Base-by-base conservation (phyloP, 2,113 vertebrate genomes). In the Chunga burmeisteri region DNA sequence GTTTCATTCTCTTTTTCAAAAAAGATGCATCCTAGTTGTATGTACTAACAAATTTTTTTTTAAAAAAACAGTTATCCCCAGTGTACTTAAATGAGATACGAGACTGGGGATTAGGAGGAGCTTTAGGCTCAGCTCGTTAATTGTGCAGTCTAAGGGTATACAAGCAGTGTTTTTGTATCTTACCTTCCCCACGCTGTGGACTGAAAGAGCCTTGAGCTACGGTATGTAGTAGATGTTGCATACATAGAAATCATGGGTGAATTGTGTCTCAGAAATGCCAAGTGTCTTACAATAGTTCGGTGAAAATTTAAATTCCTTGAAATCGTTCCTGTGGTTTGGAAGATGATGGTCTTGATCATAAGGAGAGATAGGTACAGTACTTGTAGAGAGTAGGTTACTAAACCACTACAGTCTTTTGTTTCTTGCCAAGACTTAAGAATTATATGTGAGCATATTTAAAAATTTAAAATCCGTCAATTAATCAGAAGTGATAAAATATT, bases 401-500 rank as follows among this genome's bases (percentile, higher is more conserved):
- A 47, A 30, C 56, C 25, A 2, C 46, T 47, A 2, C 61, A 36
- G 67, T 16, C 63, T n/a, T 73, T 94, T 71, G 46, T 71, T 91
- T 88, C 68, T 84, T 55, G 80, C 50, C 55, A 55, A 50, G 75
- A 59, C 70, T 56, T 65, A 56, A 53, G 83, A 81, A 46, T 47
- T 58, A 18, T 12, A 21, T 2, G 4, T 29, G 13, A 53, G 14
- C 6, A 0, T 74, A 44, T 32, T 88, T 91, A 86, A 95, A 90
- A 86, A 78, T 81, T 36, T 32, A 84, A 82, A 92, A 77, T 78
- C 66, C 86, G 66, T 95, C 50, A 88, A 88, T 94, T 96, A 94
- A 83, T 94, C 86, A 97, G 91, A 74, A 84, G 86, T 0, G 20
- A 49, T 96, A n/a, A 91, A 96, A 86, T 91, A 96, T 89, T 95